phyloP scores from a whole-genome alignment of 2,113 vertebrate genomes.

The Numida meleagris region DNA sequence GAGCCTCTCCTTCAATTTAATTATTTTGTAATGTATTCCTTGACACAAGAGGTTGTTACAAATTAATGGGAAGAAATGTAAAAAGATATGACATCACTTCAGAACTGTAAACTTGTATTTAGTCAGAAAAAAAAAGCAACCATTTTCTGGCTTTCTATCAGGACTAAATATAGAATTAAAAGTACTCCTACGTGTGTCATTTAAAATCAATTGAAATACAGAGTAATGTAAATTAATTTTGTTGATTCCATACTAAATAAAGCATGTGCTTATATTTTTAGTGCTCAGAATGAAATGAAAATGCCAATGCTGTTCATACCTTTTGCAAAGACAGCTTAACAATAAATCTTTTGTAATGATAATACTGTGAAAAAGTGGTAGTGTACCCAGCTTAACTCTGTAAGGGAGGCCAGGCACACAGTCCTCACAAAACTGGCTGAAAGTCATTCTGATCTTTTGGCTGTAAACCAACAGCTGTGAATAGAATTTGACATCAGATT shows the following conservation, averaged over 20 bases:
- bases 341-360: background rate
- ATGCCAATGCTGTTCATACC: background rate
- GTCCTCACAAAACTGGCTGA: conserved; percentile 25
- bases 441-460: conserved; percentile 52
- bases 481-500: conserved; percentile 39
- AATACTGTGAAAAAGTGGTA: background rate
- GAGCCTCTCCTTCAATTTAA: background rate
- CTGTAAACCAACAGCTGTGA: conserved; percentile 11
- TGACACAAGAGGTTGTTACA: background rate
- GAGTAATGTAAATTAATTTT: background rate
- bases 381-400: background rate
- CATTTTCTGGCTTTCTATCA: background rate
- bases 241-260: background rate
- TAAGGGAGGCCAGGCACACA: background rate
- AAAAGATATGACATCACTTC: background rate
- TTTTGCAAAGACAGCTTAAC: background rate
- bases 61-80: background rate
- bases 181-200: background rate
- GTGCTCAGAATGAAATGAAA: background rate
- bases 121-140: accelerated
- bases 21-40: background rate
- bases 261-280: background rate
- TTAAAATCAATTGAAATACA: background rate
- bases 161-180: background rate
- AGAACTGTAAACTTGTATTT: background rate